phyloP scores from a whole-genome alignment of 2,888 invertebrate genomes.

The Chymomyza caudatula region DNA sequence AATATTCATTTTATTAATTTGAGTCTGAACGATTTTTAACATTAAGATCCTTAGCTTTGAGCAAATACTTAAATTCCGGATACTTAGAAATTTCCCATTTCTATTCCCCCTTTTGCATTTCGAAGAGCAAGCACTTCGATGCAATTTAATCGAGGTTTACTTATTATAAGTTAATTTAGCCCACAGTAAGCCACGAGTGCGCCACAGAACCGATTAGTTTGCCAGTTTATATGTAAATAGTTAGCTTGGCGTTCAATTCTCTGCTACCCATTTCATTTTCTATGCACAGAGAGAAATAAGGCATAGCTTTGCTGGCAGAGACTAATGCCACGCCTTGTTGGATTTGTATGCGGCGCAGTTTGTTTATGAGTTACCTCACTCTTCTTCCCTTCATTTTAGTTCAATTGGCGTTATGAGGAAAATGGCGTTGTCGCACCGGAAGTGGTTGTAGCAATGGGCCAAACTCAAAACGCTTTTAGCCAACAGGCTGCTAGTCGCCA shows the following conservation, averaged over 20 bases:
- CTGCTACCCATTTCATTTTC: slow-evolving; percentile 1
- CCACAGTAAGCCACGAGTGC: slow-evolving; percentile 22
- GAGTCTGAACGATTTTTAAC: too few relatives aligned
- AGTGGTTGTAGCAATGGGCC: slow-evolving; percentile 2
- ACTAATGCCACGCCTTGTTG: neutral
- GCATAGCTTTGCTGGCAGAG: neutral
- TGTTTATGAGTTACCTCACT: neutral
- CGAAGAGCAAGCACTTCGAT: neutral
- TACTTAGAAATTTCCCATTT: neutral
- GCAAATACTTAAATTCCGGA: too few relatives aligned
- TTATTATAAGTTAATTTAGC: slow-evolving; percentile 58
- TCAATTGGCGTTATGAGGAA: neutral
- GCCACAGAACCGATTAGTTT: slow-evolving; percentile 45
- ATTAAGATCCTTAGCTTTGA: too few relatives aligned
- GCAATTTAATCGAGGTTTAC: slow-evolving; percentile 43
- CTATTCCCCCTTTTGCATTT: neutral
- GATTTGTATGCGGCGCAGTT: neutral
- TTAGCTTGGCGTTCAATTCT: neutral
- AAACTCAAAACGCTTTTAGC: slow-evolving; percentile 9
- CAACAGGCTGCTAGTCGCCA: slow-evolving; percentile 7
- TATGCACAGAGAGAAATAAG: slow-evolving; percentile 15
- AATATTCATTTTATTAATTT: too few relatives aligned
- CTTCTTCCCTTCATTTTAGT: neutral
- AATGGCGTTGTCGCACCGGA: slow-evolving; percentile 12
- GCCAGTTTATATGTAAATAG: slow-evolving; percentile 19